Base-by-base conservation (phyloP, 2,888 invertebrate genomes). In the Dorcus parallelipipedus region DNA sequence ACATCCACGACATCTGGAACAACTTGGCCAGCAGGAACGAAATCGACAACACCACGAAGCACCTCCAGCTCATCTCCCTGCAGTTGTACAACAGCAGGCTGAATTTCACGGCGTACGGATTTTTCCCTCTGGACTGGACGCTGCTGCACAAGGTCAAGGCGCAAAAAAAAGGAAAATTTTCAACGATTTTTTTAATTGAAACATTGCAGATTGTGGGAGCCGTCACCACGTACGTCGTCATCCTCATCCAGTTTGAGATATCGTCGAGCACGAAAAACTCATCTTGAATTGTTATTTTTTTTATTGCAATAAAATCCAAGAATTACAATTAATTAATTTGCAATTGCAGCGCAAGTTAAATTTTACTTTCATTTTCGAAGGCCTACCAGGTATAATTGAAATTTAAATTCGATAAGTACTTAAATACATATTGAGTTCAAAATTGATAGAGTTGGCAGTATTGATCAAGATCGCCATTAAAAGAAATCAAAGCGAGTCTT, bases 1-100 rank as follows among this genome's bases (percentile, higher is more conserved):
- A 58, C 48, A 47, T 67, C 33, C 67, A 67, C 48, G 61, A 64
- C 42, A 61, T 67, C 8, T 67, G 67, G 67, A 64, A 67, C 54
- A 61, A 63, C 23, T 59, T 60, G 10, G 61, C 62, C 17, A 55
- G 53, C 38, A 59, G 59, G 41, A 61, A 64, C 39, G 56, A 58
- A n/a, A 53, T 63, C 5, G 53, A 64, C 41, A 49, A 50, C 10
- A 58, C 41, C 41, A 42, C 61, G 10, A 63, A 61, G 41, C 58
- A 62, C 43, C 42, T 67, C 20, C 65, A 64, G 59, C 52, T 66
- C 8, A 49, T 65, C 9, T 63, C 66, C n/a, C 52, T 66, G 9
- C 63, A 61, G 49, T 43, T 66, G 6, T 56, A 59, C 38, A 67
- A 65, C 23, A 65, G 53, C 9, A 56, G 54, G 17, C 43, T 61